These are phyloP conservation scores for Grallaria varia DNA, from an alignment of 2,113 vertebrate genomes.

Conservation along the genomic window DNA sequence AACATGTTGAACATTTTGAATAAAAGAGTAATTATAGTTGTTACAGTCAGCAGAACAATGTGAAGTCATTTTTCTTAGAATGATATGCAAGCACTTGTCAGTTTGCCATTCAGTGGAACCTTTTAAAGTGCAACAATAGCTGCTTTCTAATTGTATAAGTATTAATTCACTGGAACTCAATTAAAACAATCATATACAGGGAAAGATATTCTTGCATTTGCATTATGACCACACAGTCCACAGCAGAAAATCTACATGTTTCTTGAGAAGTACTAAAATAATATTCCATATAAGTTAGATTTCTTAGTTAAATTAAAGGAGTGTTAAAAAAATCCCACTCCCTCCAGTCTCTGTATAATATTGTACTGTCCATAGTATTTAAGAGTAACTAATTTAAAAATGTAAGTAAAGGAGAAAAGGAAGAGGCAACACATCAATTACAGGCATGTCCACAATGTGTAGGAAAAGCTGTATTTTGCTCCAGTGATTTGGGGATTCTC, in stretches of 20 bases:
- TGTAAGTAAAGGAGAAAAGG: not conserved
- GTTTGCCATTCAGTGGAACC: slow-evolving; percentile 18
- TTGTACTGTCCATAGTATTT: not conserved
- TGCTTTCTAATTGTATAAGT: slow-evolving; percentile 43
- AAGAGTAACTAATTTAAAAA: not conserved
- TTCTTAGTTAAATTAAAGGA: not conserved
- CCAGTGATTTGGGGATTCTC: not conserved
- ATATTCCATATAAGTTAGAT: not conserved
- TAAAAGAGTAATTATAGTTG: slow-evolving; percentile 62
- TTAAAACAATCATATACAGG: not conserved
- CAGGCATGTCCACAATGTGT: not conserved
- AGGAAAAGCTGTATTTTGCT: not conserved
- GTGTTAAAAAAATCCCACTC: not conserved
- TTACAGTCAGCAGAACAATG: slow-evolving; percentile 45
- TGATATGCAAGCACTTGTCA: slow-evolving; percentile 61
- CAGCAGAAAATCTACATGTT: not conserved
- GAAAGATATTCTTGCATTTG: not conserved
- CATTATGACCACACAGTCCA: not conserved
- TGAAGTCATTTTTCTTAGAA: slow-evolving; percentile 25
- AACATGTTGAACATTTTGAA: slow-evolving; percentile 48
- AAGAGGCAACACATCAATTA: not conserved
- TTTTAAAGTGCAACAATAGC: slow-evolving; percentile 47
- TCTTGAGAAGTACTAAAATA: not conserved
- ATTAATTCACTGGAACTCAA: slow-evolving; percentile 42
- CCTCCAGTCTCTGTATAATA: not conserved